Evolutionary conservation across 2,888 invertebrate species (phyloP).

Genomic region (Drosophila barbarae): DNA sequence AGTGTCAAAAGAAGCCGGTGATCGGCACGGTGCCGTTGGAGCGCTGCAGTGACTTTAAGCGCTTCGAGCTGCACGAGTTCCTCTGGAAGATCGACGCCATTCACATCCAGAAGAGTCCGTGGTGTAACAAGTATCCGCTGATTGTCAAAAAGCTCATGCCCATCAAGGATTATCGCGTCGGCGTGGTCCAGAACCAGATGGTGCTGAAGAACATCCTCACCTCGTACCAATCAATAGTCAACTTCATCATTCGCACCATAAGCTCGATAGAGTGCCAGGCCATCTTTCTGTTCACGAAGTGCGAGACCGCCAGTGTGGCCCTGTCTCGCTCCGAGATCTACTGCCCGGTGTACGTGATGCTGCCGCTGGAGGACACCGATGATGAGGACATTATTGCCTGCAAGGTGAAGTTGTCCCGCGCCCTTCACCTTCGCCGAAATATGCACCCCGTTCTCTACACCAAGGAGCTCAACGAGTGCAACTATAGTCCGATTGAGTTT

Average conservation of each 20-base stretch:
- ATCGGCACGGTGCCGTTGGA: slow-evolving; percentile 77
- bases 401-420: slow-evolving; percentile 60
- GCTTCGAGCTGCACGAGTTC: slow-evolving; percentile 72
- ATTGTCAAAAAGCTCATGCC: slow-evolving; percentile 78
- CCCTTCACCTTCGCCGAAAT: slow-evolving; percentile 73
- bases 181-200: slow-evolving; percentile 59
- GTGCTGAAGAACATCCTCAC: slow-evolving; percentile 62
- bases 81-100: slow-evolving; percentile 76
- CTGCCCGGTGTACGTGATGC: slow-evolving; percentile 77
- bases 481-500: slow-evolving; percentile 66
- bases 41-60: slow-evolving; percentile 76
- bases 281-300: slow-evolving; percentile 69
- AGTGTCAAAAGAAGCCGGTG: slow-evolving; percentile 71
- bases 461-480: slow-evolving; percentile 60
- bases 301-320: slow-evolving; percentile 70
- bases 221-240: slow-evolving; percentile 70
- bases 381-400: slow-evolving; percentile 50
- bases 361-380: slow-evolving; percentile 59
- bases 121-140: slow-evolving; percentile 77
- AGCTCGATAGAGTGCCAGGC: slow-evolving; percentile 77
- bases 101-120: slow-evolving; percentile 77
- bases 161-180: slow-evolving; percentile 64
- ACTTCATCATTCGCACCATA: slow-evolving; percentile 77
- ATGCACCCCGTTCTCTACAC: slow-evolving; percentile 69
- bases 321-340: slow-evolving; percentile 76